Base-by-base conservation (phyloP, 2,888 invertebrate genomes). In the Gandaritis pyraliata region DNA sequence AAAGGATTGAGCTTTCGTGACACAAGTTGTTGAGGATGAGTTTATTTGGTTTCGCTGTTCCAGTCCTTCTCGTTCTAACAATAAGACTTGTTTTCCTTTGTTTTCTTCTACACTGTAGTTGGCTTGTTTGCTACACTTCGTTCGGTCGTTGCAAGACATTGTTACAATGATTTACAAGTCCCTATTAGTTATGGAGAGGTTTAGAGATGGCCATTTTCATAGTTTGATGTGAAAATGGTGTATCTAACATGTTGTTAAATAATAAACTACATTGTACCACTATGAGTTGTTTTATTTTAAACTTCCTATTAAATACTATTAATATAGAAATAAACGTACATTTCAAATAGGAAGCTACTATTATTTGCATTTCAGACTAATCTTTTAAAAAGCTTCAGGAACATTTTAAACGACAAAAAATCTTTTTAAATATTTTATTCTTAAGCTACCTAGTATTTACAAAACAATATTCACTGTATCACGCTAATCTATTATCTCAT, bases 211-310 rank as follows among this genome's bases (percentile, higher is more conserved):
- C 88, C 90, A 89, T 91, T 93, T 90, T 91, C 92, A 89, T 86
- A 67, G 78, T 86, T 81, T 82, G 78, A 76, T 87, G 86, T 92
- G 90, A 86, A 90, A 91, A 88, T 91, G 92, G 88, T 86, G 77
- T 82, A 86, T 85, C 92, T 88, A 90, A 88, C 93, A 92, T 90
- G 93, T 94, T 93, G 94, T 94, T 94, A 93, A 92, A 92, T 93
- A 92, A 92, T 92, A 93, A 94, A 94, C 93, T 94, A 94, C 94
- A 94, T 94, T 94, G 94, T 94, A 94, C 94, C 94, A 94, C 94
- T 93, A 55, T 59, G 39, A 54, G 56, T 65, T 58, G 64, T 72
- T 87, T 78, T 77, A 81, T 83, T 81, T 81, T 8, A 10, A 77
- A 39, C 11, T 23, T 30, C 30, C 48, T n/a, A 38, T 38, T 41